Conservation (phyloP, 2,888 invertebrate genomes). For the Megalurothrips usitatus region DNA sequence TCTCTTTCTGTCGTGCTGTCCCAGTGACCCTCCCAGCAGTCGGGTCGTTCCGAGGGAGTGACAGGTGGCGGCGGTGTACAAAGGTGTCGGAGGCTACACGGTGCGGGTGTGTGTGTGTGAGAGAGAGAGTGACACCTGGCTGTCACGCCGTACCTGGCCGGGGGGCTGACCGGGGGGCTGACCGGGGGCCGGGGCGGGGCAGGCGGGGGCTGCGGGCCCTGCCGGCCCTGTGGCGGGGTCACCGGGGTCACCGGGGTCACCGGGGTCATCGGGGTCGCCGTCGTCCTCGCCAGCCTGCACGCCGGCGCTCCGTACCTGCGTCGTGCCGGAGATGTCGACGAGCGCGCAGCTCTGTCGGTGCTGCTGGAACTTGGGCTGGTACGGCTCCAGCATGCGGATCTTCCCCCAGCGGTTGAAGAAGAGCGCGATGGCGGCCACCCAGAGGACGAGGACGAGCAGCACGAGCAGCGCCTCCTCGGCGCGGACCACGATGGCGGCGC, state of each 20-base stretch:
- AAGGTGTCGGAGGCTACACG: no score
- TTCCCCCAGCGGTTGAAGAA: conserved; percentile 95
- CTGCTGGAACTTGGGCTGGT: conserved; percentile 80
- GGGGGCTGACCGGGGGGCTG: neutral
- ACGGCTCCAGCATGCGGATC: conserved; percentile 87
- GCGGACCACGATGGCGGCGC: conserved; percentile 60
- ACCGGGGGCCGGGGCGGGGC: no score
- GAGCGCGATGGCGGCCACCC: conserved; percentile 83
- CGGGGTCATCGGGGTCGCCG: neutral
- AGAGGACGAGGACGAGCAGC: conserved; percentile 74
- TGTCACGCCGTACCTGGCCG: neutral
- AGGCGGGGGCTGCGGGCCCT: neutral
- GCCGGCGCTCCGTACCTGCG: conserved; percentile 43
- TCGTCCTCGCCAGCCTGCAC: neutral
- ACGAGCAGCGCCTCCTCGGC: conserved; percentile 83
- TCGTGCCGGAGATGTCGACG: conserved; percentile 51
- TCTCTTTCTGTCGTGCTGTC: no score
- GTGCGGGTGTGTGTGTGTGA: neutral
- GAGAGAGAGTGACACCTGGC: neutral
- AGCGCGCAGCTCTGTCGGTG: conserved; percentile 73
- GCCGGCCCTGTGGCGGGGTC: neutral
- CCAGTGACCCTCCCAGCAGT: no score
- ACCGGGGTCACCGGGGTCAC: neutral
- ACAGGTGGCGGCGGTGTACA: no score
- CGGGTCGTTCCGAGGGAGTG: no score